Evolutionary conservation across 2,113 vertebrate species (phyloP).

Genomic region (Proteles cristata): DNA sequence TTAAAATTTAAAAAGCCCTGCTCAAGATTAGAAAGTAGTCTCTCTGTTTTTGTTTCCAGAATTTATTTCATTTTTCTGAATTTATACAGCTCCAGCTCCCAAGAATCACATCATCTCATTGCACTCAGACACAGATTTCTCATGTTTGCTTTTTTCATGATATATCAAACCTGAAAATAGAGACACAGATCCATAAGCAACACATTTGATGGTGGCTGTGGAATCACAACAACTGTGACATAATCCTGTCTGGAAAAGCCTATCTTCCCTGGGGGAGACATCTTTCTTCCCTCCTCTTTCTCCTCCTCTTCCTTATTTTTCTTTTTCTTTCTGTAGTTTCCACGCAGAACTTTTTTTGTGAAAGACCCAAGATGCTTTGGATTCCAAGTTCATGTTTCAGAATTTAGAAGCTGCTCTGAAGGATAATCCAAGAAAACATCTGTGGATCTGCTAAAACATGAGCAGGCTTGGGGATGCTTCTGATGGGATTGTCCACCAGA

Average conservation of each 20-base stretch:
- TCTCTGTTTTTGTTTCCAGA: conserved; percentile 75
- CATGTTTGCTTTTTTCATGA: conserved; percentile 46
- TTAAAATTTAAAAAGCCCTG: conserved; percentile 35
- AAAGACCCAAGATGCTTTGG: conserved; percentile 53
- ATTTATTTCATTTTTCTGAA: conserved; percentile 77
- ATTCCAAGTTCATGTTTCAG: conserved; percentile 69
- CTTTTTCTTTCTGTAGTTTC: background rate
- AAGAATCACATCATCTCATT: conserved; percentile 60
- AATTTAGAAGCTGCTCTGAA: conserved; percentile 71
- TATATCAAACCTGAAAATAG: conserved; percentile 68
- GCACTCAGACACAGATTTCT: conserved; percentile 61
- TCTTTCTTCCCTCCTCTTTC: conserved; percentile 8
- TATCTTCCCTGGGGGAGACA: conserved; percentile 51
- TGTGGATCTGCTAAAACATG: conserved; percentile 11
- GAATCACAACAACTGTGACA: conserved; percentile 45
- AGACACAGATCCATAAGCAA: conserved; percentile 32
- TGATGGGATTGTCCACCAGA: background rate
- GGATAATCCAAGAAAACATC: conserved; percentile 61
- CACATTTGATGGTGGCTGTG: background rate
- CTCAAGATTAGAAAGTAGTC: background rate
- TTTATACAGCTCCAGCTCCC: background rate
- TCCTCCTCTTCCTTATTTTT: background rate
- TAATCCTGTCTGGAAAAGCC: conserved; percentile 57
- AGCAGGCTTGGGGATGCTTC: background rate
- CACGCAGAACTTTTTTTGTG: background rate